Evolutionary conservation across 2,113 vertebrate species (phyloP), one percentile per base, ranked within the genome.

Genomic region (Mesoclemmys tuberculata): DNA sequence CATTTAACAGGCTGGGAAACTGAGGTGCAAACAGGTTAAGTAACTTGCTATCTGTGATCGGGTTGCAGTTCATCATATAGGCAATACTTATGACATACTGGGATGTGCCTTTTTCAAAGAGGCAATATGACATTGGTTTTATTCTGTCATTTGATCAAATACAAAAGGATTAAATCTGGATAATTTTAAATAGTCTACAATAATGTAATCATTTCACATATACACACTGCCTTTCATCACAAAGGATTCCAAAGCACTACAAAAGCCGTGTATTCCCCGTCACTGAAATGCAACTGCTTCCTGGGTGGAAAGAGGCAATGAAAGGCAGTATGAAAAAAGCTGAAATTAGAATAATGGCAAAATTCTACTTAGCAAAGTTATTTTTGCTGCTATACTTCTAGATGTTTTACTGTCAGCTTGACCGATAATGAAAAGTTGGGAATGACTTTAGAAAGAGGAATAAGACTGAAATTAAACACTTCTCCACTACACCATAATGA

Each of bases 311-410:
- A n/a, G 18, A 68, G 64, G 19, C 35, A 21, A 94, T 16, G 24
- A 93, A 71, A 80, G 79, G 44, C 27, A 8, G 3, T 61, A 7
- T 85, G 54, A 27, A 80, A 94, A 93, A 88, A 96, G 75, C 77
- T 68, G n/a, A 0, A 93, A 81, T 27, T 75, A 93, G 90, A 96
- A 74, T 12, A 52, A 71, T 3, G 51, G 29, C 38, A 89, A 55
- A 89, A 87, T 77, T 89, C 84, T 71, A 78, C 61, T 56, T 91
- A 83, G 93, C 78, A 75, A 95, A 97, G 75, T 93, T 64, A 21
- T 12, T 90, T 80, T 77, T 89, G 81, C 61, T 90, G 80, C 94
- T 91, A 92, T 29, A 56, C 21, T 64, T 14, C n/a, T 89, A 51
- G 24, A 8, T 82, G 51, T 49, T 93, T 92, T 93, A 83, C 86